Evolutionary conservation across 1,140 invertebrate genomes (phyloP).

Genomic region (Bathynomus jamesi): DNA sequence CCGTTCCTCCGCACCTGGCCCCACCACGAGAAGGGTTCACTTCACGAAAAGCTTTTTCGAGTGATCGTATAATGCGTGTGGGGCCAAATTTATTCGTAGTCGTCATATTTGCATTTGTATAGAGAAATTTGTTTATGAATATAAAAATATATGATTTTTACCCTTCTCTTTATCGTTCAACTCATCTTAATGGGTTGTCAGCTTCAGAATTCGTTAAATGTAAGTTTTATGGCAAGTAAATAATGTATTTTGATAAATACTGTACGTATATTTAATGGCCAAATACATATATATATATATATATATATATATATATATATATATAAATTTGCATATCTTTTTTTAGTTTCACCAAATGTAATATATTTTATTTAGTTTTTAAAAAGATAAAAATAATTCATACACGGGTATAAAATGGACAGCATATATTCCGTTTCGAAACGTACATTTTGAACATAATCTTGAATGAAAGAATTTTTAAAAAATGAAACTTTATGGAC

Average conservation of each 20-base stretch:
- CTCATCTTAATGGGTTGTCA: neutral
- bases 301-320: constrained; percentile 11
- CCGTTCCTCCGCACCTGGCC: no score
- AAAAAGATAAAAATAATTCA: no score
- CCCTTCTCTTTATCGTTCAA: neutral
- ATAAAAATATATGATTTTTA: neutral
- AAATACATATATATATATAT: constrained; percentile 5
- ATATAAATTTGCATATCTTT: constrained; percentile 6
- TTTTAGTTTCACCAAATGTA: no score
- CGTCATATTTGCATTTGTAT: neutral
- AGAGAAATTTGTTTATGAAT: neutral
- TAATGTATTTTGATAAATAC: neutral
- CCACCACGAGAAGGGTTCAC: no score
- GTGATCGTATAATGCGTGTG: neutral
- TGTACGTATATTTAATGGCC: constrained; percentile 2
- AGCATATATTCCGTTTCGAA: no score
- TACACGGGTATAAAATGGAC: no score
- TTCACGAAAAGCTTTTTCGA: no score
- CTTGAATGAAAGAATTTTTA: no score
- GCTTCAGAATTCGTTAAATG: neutral
- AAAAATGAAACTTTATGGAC: no score
- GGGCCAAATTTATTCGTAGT: neutral
- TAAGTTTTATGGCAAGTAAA: neutral
- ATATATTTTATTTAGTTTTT: no score
- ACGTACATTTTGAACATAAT: no score